A percentile compares a stretch with the other conserved stretches of the same genome.
Evolutionary conservation across 2,797 vertebrate species (phyloP).

Genomic region (Pantherophis alleghaniensis): DNA sequence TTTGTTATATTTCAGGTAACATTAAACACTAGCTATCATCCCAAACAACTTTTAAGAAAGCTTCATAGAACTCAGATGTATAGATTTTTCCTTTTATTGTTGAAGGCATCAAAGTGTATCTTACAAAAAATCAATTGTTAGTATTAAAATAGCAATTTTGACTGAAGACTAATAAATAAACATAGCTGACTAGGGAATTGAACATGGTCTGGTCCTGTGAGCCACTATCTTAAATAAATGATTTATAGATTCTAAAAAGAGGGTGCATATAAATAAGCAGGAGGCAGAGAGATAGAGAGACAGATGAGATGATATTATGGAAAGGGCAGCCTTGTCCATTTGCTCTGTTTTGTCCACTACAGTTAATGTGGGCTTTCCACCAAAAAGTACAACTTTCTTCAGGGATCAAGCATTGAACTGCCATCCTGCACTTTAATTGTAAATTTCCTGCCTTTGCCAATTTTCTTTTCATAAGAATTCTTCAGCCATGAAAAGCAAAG

Average conservation of each 20-base stretch:
- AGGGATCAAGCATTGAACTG: background rate
- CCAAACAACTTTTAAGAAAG: background rate
- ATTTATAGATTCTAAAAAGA: background rate
- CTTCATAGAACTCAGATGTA: background rate
- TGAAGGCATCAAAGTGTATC: background rate
- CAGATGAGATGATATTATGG: background rate
- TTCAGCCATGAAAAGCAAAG: background rate
- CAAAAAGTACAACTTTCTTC: background rate
- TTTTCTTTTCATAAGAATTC: conserved; percentile 14
- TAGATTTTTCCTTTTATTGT: background rate
- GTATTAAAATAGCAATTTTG: background rate
- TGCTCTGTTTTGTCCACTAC: conserved; percentile 28
- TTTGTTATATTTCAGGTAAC: background rate
- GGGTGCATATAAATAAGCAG: background rate
- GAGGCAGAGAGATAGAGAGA: background rate
- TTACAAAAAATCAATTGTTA: background rate
- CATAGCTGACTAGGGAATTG: background rate
- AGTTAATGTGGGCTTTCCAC: conserved; percentile 24
- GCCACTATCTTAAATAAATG: background rate
- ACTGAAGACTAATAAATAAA: background rate
- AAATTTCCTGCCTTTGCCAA: background rate
- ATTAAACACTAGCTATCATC: background rate
- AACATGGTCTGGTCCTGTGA: background rate
- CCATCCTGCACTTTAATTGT: background rate
- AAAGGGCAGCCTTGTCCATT: background rate